Evolutionary conservation across 2,113 vertebrate species (phyloP), one percentile per base, ranked within the genome.

Genomic region (Talpa occidentalis): DNA sequence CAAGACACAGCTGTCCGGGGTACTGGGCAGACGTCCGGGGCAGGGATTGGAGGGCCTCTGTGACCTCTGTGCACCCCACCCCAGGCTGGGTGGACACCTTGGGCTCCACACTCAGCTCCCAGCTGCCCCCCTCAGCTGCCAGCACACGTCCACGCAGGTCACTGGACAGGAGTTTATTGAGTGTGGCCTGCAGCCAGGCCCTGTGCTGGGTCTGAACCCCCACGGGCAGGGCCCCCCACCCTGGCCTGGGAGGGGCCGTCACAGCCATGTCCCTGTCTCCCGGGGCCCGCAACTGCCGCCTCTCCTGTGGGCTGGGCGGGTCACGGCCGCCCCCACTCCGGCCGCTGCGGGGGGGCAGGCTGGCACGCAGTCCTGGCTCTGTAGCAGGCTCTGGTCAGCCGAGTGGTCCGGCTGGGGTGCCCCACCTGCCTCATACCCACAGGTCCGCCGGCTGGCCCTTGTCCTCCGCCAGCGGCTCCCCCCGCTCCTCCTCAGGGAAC

Each of bases 401-500:
- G 47, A 10, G 0, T n/a, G 52, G n/a, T 56, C 52, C 12, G 16
- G 22, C 30, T 1, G 37, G 59, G 32, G 42, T 2, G 37, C 37
- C 76, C 76, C 4, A 44, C 49, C 74, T 44, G 21, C 66, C 52
- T 96, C 88, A 91, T n/a, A 44, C 86, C 90, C 92, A 87, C 64
- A 47, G 88, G 30, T 77, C 70, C 5, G 84, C 52, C 28, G 14
- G 56, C 8, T 0, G 86, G 35, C 35, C 9, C 10, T 98, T 98
- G 12, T 97, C 98, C 42, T 97, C 95, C 0, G 35, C 8, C 7
- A 54, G 40, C 28, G 42, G 97, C 32, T 90, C 98, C 0, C 98
- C 98, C 0, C 93, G 95, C 44, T 99, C 98, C 37, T 98, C 98
- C 80, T 99, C 98, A 0, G 98, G 98, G 91, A 98, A 98, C n/a